Conservation (phyloP, 2,888 invertebrate genomes). For the Macroteleia sp. region DNA sequence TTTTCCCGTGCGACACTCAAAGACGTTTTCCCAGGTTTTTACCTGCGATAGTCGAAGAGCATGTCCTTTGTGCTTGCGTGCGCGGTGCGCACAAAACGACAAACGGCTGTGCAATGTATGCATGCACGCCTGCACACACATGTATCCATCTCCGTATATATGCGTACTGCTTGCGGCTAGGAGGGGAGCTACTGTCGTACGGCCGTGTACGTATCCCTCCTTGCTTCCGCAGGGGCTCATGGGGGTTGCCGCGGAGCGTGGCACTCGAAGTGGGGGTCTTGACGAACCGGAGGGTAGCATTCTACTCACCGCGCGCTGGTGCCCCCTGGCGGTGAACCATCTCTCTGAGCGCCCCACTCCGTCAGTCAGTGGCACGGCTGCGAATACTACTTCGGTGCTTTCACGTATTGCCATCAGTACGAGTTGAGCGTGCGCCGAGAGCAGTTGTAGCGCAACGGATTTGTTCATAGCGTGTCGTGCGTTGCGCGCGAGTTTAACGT, state of each 20-base stretch:
- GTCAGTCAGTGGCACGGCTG: background rate
- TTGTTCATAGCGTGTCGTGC: slow-evolving; percentile 2
- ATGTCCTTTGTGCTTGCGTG: slow-evolving; percentile 24
- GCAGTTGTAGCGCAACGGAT: slow-evolving; percentile 24
- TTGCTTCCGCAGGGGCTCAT: slow-evolving; percentile 9
- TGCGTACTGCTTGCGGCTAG: slow-evolving; percentile 25
- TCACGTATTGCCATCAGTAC: slow-evolving; percentile 62
- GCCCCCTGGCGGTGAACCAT: slow-evolving; percentile 12
- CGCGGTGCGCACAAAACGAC: slow-evolving; percentile 26
- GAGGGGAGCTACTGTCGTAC: slow-evolving; percentile 46
- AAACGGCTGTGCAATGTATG: slow-evolving; percentile 12
- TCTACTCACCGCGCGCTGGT: slow-evolving; percentile 8
- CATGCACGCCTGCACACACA: background rate
- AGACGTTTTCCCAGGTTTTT: slow-evolving; percentile 34
- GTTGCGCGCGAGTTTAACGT: background rate
- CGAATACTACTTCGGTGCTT: slow-evolving; percentile 56
- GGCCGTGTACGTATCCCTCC: slow-evolving; percentile 12
- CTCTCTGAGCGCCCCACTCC: background rate
- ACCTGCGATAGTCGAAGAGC: slow-evolving; percentile 22
- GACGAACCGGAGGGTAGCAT: background rate
- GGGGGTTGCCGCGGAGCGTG: slow-evolving; percentile 24
- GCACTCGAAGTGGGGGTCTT: slow-evolving; percentile 8
- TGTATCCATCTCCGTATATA: background rate
- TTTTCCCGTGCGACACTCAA: no score
- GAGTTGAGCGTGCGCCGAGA: slow-evolving; percentile 67